Conservation (phyloP, 2,888 invertebrate species). For the Metacarcinus magister region DNA sequence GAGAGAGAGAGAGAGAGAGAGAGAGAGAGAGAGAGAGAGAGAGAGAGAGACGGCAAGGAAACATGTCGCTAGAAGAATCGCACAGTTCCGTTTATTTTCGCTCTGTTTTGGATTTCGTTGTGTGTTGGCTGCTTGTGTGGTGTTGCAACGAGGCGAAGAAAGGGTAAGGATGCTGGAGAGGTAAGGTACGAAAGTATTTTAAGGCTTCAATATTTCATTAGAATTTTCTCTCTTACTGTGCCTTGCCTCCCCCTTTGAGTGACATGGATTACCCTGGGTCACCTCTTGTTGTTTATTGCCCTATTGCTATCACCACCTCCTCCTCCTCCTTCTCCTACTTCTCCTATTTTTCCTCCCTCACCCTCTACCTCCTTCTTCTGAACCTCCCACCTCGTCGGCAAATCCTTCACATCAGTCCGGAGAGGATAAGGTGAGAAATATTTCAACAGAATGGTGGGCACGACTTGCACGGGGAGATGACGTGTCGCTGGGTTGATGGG, state of each 20-base stretch:
- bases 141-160: conserved; percentile 37
- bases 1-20: conserved; percentile 50
- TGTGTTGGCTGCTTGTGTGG: not conserved
- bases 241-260: not conserved
- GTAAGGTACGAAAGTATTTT: not conserved
- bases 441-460: conserved; percentile 14
- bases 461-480: conserved; percentile 30
- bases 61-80: conserved; percentile 51
- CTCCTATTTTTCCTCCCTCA: not conserved
- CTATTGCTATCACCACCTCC: not conserved
- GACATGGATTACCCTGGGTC: conserved; percentile 9
- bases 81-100: conserved; percentile 39
- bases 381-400: conserved; percentile 17
- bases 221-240: conserved; percentile 13
- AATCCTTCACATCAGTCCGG: conserved; percentile 39
- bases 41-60: not conserved
- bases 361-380: not conserved
- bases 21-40: not conserved
- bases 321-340: not conserved
- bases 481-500: conserved; percentile 59
- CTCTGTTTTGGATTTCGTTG: conserved; percentile 13
- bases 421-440: conserved; percentile 66
- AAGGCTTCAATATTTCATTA: not conserved
- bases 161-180: conserved; percentile 7
- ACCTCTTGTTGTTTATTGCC: conserved; percentile 10